Percentiles rank a stretch among this genome's conserved stretches.
Evolutionary conservation across 2,113 vertebrate species (phyloP).

Genomic region (Dascyllus trimaculatus): DNA sequence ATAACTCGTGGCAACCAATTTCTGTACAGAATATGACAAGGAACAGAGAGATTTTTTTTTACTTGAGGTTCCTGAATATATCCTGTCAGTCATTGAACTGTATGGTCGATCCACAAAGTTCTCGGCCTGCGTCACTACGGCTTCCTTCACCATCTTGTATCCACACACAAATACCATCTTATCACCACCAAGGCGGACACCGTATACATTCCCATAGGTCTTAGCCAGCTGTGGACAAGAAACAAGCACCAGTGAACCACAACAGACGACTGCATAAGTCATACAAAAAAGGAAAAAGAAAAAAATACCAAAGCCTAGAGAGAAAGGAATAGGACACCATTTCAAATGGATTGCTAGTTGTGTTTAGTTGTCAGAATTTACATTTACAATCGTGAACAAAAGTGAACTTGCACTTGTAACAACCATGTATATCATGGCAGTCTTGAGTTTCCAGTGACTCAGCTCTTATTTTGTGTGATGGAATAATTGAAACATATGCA

Average conservation of each 20-base stretch:
- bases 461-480: no score
- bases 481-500: no score
- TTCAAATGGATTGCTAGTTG: no score
- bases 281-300: no score
- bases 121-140: conserved; percentile 81
- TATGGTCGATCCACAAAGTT: conserved; percentile 81
- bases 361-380: no score
- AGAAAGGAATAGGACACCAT: no score
- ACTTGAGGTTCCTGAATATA: conserved; percentile 64
- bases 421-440: no score
- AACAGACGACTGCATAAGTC: neutral
- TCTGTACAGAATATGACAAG: neutral
- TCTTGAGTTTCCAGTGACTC: no score
- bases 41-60: neutral
- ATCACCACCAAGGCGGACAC: conserved; percentile 4
- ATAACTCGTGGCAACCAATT: rapidly evolving
- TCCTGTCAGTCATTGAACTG: rapidly evolving
- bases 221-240: conserved; percentile 73
- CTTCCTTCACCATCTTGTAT: conserved; percentile 84
- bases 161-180: conserved; percentile 70
- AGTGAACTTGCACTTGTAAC: no score
- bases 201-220: conserved; percentile 83
- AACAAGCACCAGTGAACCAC: neutral
- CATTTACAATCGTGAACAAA: no score
- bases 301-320: no score